phyloP scores from a whole-genome alignment of 2,797 vertebrate genomes.

The Amblyraja radiata region DNA sequence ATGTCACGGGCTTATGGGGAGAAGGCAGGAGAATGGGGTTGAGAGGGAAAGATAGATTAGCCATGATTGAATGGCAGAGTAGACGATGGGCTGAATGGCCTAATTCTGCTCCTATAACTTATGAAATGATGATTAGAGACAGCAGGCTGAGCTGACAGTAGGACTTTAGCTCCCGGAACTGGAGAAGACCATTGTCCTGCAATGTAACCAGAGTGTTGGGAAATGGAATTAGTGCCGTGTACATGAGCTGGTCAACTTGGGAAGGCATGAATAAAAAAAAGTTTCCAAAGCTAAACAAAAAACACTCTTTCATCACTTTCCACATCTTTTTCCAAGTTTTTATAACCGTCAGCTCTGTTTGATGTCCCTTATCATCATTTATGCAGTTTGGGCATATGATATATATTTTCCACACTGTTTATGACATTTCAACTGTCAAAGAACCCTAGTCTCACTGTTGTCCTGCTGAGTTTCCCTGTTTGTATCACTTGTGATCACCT shows the following conservation, averaged over 20 bases:
- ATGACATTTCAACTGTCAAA: background rate
- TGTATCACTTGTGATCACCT: no score
- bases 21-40: no score
- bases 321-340: background rate
- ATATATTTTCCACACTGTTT: background rate
- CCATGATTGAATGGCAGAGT: no score
- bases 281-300: background rate
- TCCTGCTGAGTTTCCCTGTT: no score
- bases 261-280: background rate
- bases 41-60: no score
- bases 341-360: background rate
- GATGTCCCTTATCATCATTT: background rate
- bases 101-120: no score
- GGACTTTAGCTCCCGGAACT: background rate
- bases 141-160: no score
- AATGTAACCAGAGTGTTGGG: background rate
- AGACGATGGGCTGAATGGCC: no score
- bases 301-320: background rate
- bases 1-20: no score
- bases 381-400: background rate
- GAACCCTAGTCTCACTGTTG: background rate
- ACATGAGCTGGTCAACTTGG: background rate
- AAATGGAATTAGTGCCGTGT: background rate
- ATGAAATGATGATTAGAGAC: no score
- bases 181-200: background rate